These are phyloP conservation scores for Miniopterus natalensis DNA, from an alignment of 2,113 vertebrate genomes.

Conservation along the genomic window DNA sequence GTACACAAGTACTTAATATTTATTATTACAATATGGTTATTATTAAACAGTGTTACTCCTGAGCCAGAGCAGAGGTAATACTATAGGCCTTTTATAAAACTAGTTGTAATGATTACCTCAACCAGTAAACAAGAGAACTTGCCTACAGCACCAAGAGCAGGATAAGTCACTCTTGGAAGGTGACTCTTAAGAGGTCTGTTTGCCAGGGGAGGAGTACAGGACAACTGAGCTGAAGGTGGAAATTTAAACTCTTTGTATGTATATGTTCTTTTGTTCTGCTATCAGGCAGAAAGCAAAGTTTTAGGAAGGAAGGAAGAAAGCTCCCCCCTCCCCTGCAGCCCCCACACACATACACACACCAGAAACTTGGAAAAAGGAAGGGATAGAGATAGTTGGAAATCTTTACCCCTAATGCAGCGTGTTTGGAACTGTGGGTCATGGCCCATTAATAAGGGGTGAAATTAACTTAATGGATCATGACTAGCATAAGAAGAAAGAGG, in stretches of 20 bases:
- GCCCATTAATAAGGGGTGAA: not conserved
- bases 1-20: not conserved
- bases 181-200: not conserved
- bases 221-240: not conserved
- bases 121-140: not conserved
- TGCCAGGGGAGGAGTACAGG: not conserved
- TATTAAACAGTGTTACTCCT: not conserved
- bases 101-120: not conserved
- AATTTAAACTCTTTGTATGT: not conserved
- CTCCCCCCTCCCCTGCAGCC: no score
- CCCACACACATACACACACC: not conserved
- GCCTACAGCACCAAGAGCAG: not conserved
- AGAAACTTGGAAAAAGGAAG: not conserved
- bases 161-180: not conserved
- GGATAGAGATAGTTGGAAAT: not conserved
- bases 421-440: not conserved
- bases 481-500: not conserved
- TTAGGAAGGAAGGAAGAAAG: not conserved
- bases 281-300: slow-evolving; percentile 1
- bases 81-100: not conserved
- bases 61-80: not conserved
- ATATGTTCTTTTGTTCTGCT: not conserved
- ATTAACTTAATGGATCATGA: not conserved
- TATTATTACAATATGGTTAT: not conserved
- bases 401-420: not conserved